A percentile compares a stretch with the other conserved stretches of the same genome.
Evolutionary conservation across 2,888 invertebrate genomes (phyloP).

Genomic region (Lasioglossum villosulum): DNA sequence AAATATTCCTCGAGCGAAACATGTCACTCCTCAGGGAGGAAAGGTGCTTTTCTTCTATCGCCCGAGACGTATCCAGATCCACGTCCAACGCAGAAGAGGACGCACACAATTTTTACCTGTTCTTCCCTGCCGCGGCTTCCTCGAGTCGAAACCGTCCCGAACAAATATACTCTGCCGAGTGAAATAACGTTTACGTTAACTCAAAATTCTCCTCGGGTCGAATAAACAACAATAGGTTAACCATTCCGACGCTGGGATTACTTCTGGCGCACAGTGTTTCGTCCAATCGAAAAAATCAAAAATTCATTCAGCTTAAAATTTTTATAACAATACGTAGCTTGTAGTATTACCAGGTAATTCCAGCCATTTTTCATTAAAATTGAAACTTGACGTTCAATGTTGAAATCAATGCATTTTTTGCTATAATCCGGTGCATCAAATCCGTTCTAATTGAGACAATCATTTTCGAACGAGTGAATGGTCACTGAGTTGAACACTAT

Average conservation of each 20-base stretch:
- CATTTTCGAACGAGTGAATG: too few relatives aligned
- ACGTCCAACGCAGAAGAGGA: background rate
- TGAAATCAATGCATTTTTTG: too few relatives aligned
- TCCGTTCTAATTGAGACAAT: too few relatives aligned
- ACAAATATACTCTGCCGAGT: background rate
- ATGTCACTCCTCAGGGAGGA: background rate
- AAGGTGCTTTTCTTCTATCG: background rate
- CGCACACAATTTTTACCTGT: background rate
- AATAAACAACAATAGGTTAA: background rate
- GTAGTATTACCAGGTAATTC: background rate
- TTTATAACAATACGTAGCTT: background rate
- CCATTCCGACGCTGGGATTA: background rate
- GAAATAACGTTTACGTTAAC: background rate
- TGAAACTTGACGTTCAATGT: background rate
- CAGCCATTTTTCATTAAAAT: background rate
- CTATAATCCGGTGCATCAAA: too few relatives aligned
- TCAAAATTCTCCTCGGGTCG: background rate
- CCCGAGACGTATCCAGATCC: background rate
- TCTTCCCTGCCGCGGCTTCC: background rate
- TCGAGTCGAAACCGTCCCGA: background rate
- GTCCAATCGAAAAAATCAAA: background rate
- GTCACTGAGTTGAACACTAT: too few relatives aligned
- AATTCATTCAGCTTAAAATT: too few relatives aligned
- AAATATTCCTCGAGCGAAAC: constrained; percentile 26
- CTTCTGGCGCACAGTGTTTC: too few relatives aligned